phyloP scores from a whole-genome alignment of 2,113 vertebrate species.

The Amphiprion ocellaris region DNA sequence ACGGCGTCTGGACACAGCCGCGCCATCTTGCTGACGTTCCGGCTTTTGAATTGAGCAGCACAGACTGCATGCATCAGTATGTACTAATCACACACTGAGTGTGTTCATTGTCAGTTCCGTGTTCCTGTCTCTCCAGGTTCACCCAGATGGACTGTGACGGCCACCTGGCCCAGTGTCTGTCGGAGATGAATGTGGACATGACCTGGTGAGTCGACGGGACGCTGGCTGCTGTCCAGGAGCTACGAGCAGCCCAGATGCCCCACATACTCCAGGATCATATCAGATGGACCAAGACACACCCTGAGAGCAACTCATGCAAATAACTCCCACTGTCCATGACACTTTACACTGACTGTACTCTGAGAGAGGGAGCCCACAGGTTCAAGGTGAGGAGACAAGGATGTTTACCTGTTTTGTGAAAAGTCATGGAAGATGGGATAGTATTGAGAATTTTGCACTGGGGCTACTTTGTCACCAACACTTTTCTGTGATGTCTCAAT shows the following conservation, averaged over 20 bases:
- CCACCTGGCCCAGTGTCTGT: constrained; percentile 93
- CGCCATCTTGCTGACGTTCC: no score
- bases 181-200: constrained; percentile 88
- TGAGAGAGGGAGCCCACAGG: background rate
- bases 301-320: background rate
- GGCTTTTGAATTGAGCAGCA: no score
- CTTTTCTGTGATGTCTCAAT: no score
- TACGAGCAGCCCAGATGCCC: background rate
- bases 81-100: background rate
- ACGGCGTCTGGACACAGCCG: no score
- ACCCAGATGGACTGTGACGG: constrained; percentile 88
- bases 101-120: constrained; percentile 5
- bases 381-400: background rate
- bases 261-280: background rate
- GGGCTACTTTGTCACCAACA: no score
- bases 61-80: background rate
- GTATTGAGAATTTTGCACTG: no score
- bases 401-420: background rate
- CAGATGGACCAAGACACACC: background rate
- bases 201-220: constrained; percentile 84
- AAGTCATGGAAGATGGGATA: no score
- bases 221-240: constrained; percentile 27
- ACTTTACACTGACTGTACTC: no score
- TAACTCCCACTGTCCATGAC: no score
- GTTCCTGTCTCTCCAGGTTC: constrained; percentile 80